Conservation (phyloP, 2,888 invertebrate genomes). For the Lamproptera curius region DNA sequence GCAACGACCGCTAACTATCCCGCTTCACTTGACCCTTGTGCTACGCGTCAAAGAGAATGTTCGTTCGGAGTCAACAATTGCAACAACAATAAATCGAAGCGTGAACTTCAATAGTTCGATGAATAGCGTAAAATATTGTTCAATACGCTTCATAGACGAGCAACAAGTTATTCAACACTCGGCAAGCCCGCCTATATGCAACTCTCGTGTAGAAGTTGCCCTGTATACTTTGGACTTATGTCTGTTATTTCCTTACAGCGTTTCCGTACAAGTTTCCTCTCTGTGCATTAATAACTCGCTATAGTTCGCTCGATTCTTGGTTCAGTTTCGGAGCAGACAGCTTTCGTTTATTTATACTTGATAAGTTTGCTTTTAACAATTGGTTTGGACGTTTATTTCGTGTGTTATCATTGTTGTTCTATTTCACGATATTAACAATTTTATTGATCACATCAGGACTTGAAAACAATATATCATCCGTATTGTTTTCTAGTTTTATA, state of each 20-base stretch:
- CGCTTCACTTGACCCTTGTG: too few relatives aligned
- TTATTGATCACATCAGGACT: too few relatives aligned
- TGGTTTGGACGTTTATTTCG: too few relatives aligned
- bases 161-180: conserved; percentile 14
- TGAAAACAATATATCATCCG: too few relatives aligned
- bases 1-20: too few relatives aligned
- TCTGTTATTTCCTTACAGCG: conserved; percentile 12
- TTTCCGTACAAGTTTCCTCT: conserved; percentile 7
- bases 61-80: neutral
- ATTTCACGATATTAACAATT: too few relatives aligned
- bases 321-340: neutral
- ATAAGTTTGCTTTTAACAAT: too few relatives aligned
- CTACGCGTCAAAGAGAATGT: neutral
- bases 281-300: conserved; percentile 6
- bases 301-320: conserved; percentile 8
- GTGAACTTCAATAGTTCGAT: neutral
- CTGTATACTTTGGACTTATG: conserved; percentile 2
- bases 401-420: too few relatives aligned
- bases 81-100: neutral
- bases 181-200: conserved; percentile 1
- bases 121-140: conserved; percentile 10
- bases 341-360: too few relatives aligned
- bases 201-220: conserved; percentile 11
- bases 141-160: conserved; percentile 1
- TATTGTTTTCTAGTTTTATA: too few relatives aligned